These are phyloP conservation scores for Metacarcinus magister DNA, from an alignment of 2,888 invertebrate genomes.

Conservation along the genomic window DNA sequence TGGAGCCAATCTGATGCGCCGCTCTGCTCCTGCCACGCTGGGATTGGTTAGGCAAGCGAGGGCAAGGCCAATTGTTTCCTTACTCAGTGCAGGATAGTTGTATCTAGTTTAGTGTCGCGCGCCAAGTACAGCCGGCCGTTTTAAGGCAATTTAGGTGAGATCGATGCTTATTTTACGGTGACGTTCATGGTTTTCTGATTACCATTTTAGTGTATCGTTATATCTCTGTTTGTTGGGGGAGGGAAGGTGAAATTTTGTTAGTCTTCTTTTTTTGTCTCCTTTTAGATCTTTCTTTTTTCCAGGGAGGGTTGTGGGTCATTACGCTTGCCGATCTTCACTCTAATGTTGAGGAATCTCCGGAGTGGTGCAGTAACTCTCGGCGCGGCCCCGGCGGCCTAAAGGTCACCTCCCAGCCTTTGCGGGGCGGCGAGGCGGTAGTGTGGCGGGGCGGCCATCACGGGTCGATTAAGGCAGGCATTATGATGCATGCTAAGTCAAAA, in stretches of 20 bases:
- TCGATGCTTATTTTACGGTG: conserved; percentile 57
- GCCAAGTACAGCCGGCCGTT: conserved; percentile 50
- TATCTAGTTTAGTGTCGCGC: conserved; percentile 40
- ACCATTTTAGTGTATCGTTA: conserved; percentile 58
- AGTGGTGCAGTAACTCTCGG: conserved; percentile 52
- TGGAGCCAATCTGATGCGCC: background rate
- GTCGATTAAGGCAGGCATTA: conserved; percentile 33
- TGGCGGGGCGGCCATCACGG: background rate
- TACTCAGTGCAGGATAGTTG: background rate
- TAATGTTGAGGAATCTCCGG: conserved; percentile 60
- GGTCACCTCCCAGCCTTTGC: background rate
- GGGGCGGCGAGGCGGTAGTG: background rate
- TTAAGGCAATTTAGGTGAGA: conserved; percentile 45
- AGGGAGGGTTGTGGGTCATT: conserved; percentile 58
- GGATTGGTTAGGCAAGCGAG: conserved; percentile 9
- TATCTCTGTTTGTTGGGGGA: conserved; percentile 42
- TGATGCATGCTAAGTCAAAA: conserved; percentile 46
- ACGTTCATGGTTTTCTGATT: conserved; percentile 67
- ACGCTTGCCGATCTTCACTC: conserved; percentile 44
- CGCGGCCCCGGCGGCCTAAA: conserved; percentile 45
- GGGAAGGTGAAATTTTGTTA: background rate
- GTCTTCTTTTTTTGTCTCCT: background rate
- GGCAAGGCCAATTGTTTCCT: background rate
- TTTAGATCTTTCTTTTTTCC: background rate
- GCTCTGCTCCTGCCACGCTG: background rate